Conservation (phyloP, 2,888 invertebrate genomes). For the Cheilosia impressa region DNA sequence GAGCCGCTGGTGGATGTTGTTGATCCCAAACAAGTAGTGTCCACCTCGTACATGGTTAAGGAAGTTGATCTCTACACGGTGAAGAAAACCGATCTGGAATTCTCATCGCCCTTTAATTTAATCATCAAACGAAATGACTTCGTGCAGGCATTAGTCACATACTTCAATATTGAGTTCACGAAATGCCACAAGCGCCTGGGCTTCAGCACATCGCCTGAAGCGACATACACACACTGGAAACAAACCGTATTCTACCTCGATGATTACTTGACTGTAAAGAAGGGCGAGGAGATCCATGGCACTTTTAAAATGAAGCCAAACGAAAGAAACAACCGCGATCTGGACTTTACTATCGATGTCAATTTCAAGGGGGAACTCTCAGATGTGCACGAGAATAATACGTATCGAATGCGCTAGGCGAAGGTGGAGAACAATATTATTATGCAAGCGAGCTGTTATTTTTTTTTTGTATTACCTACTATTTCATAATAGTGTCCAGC, state of each 20-base stretch:
- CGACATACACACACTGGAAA: conserved; percentile 99
- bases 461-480: conserved; percentile 13
- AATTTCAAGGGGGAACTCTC: conserved; percentile 96
- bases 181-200: conserved; percentile 99
- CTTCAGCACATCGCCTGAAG: conserved; percentile 99
- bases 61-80: conserved; percentile 99
- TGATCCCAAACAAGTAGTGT: conserved; percentile 99
- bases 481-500: conserved; percentile 38
- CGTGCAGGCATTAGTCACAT: conserved; percentile 98
- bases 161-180: conserved; percentile 99
- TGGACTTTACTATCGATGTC: conserved; percentile 97
- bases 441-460: conserved; percentile 20
- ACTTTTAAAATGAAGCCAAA: conserved; percentile 97
- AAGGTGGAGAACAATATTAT: background rate
- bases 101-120: conserved; percentile 93
- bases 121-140: conserved; percentile 96
- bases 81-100: conserved; percentile 96
- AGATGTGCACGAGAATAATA: conserved; percentile 92
- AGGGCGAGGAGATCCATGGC: conserved; percentile 96
- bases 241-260: conserved; percentile 97
- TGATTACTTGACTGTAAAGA: conserved; percentile 97
- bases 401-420: conserved; percentile 94
- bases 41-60: conserved; percentile 96
- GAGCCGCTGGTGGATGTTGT: conserved; percentile 99
- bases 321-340: conserved; percentile 97